phyloP scores from a whole-genome alignment of 2,888 invertebrate genomes.

The Unio pictorum region DNA sequence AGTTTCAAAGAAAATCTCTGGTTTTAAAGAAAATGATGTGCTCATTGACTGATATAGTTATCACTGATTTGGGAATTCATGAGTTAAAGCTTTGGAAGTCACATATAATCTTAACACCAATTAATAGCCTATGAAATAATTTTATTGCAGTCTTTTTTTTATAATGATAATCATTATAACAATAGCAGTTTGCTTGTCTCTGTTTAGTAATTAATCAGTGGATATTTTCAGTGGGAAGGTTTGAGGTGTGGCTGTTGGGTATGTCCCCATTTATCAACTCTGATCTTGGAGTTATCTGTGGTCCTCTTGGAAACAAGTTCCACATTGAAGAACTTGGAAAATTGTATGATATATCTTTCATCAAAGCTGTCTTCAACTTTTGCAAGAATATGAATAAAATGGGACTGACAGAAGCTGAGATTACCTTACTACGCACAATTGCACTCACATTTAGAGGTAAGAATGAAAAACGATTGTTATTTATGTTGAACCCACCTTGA shows the following conservation, averaged over 20 bases:
- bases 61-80: too few species aligned
- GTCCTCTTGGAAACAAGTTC: conserved; percentile 42
- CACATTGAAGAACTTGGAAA: conserved; percentile 46
- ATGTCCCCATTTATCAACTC: conserved; percentile 53
- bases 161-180: too few species aligned
- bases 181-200: too few species aligned
- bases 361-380: conserved; percentile 41
- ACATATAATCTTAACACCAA: too few species aligned
- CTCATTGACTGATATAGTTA: too few species aligned
- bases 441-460: conserved; percentile 52
- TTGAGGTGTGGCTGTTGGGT: conserved; percentile 63
- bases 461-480: not conserved
- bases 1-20: too few species aligned
- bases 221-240: conserved; percentile 52
- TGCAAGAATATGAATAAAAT: conserved; percentile 42
- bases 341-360: conserved; percentile 47
- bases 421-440: conserved; percentile 46
- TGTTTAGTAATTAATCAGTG: not conserved
- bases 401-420: conserved; percentile 39
- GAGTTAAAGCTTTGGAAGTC: too few species aligned
- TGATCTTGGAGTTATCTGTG: conserved; percentile 46
- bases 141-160: too few species aligned
- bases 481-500: too few species aligned
- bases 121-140: too few species aligned
- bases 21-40: too few species aligned